These are phyloP conservation scores for Scaptomyza reducta DNA, from an alignment of 2,888 invertebrate species.

Conservation along the genomic window DNA sequence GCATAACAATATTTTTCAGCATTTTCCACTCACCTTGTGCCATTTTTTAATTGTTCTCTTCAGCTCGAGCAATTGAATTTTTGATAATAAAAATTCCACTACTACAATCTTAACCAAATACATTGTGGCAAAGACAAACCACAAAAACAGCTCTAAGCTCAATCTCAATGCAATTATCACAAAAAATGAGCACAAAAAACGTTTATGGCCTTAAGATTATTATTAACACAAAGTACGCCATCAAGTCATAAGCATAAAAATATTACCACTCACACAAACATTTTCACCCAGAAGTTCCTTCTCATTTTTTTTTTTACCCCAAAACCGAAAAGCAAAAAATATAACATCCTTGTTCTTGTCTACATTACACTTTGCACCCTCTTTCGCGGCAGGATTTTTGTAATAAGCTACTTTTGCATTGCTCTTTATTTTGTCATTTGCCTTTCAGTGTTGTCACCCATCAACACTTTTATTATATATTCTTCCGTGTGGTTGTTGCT, in stretches of 20 bases:
- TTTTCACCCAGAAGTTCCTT: constrained; percentile 10
- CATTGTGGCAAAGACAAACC: constrained; percentile 15
- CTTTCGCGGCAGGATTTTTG: constrained; percentile 30
- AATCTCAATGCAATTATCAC: constrained; percentile 77
- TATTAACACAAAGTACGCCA: constrained; percentile 66
- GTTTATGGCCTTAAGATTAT: constrained; percentile 70
- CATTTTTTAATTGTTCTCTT: constrained; percentile 53
- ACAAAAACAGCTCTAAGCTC: constrained; percentile 36
- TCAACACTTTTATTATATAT: constrained; percentile 54
- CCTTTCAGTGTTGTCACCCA: constrained; percentile 38
- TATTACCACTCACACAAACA: constrained; percentile 47
- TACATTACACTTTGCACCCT: constrained; percentile 58
- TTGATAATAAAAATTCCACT: constrained; percentile 21
- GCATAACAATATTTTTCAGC: constrained; percentile 51
- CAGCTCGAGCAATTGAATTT: constrained; percentile 63
- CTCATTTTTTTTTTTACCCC: constrained; percentile 43
- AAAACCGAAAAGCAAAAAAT: constrained; percentile 17
- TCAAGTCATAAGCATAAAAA: constrained; percentile 63
- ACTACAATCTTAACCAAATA: not conserved
- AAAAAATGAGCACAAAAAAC: constrained; percentile 30
- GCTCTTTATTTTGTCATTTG: constrained; percentile 74
- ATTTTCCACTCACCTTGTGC: constrained; percentile 32
- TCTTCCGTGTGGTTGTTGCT: constrained; percentile 17
- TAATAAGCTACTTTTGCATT: constrained; percentile 71
- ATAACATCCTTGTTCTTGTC: constrained; percentile 25